Conservation (phyloP, 1,140 invertebrate species). For the Conopomorpha cramerella region DNA sequence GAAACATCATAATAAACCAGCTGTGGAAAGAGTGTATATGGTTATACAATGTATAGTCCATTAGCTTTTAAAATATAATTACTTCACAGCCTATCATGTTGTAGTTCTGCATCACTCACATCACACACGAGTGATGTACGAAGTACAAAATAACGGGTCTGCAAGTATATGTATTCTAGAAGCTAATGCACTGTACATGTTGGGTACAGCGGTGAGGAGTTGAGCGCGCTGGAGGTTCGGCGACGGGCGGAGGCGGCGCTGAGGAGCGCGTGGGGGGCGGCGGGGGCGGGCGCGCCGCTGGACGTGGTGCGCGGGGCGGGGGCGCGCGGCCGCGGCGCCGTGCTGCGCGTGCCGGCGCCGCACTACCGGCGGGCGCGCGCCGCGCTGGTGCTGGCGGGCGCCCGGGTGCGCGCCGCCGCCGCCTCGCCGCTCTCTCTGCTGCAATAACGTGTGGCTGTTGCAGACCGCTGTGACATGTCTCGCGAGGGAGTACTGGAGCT, state of each 20-base stretch:
- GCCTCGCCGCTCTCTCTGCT: conserved; percentile 18
- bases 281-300: conserved; percentile 7
- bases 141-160: too few relatives aligned
- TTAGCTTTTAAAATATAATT: too few relatives aligned
- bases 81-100: too few relatives aligned
- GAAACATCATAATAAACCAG: too few relatives aligned
- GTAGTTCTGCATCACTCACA: too few relatives aligned
- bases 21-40: too few relatives aligned
- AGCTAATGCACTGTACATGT: too few relatives aligned
- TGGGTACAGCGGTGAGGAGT: too few relatives aligned
- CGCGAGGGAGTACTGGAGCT: conserved; percentile 19
- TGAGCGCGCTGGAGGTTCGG: conserved; percentile 3
- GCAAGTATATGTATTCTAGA: too few relatives aligned
- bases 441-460: neutral
- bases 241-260: conserved; percentile 8
- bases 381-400: conserved; percentile 11
- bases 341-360: conserved; percentile 11
- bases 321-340: conserved; percentile 1
- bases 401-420: conserved; percentile 10
- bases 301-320: conserved; percentile 13
- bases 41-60: too few relatives aligned
- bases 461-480: neutral
- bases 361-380: conserved; percentile 12
- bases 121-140: too few relatives aligned
- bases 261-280: conserved; percentile 13